These are phyloP conservation scores for Xenus cinereus DNA, from an alignment of 2,113 vertebrate species.

Conservation along the genomic window DNA sequence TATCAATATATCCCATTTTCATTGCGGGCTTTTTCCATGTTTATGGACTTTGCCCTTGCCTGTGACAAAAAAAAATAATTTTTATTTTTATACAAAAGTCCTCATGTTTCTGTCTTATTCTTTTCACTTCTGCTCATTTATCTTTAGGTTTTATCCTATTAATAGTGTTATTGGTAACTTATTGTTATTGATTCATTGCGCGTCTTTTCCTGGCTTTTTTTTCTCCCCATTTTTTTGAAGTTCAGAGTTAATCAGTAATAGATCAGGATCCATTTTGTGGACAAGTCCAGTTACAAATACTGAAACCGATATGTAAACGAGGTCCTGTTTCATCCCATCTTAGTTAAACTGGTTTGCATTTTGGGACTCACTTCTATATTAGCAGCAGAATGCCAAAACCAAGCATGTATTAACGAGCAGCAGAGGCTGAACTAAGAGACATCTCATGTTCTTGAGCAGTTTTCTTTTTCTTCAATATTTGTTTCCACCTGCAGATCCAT, in stretches of 20 bases:
- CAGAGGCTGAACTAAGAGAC: background rate
- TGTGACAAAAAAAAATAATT: background rate
- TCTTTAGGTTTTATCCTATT: background rate
- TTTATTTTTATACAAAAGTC: background rate
- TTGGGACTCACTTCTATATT: background rate
- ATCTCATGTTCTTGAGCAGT: background rate
- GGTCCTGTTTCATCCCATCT: background rate
- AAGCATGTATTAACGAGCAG: background rate
- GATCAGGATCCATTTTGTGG: background rate
- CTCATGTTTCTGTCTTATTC: background rate
- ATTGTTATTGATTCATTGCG: background rate
- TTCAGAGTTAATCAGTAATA: background rate
- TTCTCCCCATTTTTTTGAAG: background rate
- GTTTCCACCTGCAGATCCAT: background rate
- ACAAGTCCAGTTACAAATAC: background rate
- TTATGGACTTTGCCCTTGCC: background rate
- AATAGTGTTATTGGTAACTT: background rate
- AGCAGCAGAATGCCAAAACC: background rate
- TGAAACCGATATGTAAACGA: background rate
- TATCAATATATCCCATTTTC: too few relatives aligned
- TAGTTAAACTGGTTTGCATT: background rate
- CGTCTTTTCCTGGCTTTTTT: background rate
- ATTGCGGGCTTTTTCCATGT: background rate
- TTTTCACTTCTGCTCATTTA: background rate
- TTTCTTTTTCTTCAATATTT: background rate